Conservation (phyloP, 2,888 invertebrate genomes). For the Drosophila tanythrix region DNA sequence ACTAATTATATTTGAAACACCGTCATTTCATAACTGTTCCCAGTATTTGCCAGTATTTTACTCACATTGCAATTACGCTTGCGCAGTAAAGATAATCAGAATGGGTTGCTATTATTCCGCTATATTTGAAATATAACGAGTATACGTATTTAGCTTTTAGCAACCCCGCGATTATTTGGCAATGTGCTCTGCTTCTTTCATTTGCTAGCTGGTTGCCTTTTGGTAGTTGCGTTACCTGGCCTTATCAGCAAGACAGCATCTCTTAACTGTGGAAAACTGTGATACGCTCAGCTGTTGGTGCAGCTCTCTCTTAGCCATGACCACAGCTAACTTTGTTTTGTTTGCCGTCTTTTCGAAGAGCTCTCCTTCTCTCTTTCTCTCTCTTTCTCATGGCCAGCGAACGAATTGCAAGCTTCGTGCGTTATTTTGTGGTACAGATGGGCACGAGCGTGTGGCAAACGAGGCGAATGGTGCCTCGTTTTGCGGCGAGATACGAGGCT, state of each 20-base stretch:
- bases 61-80: conserved; percentile 38
- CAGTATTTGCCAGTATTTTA: conserved; percentile 47
- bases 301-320: conserved; percentile 45
- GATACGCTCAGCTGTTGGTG: conserved; percentile 51
- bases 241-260: conserved; percentile 25
- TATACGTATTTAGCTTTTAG: neutral
- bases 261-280: conserved; percentile 37
- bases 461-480: conserved; percentile 43
- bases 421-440: conserved; percentile 26
- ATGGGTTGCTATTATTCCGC: neutral
- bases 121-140: neutral
- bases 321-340: conserved; percentile 48
- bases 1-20: neutral
- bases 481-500: conserved; percentile 46
- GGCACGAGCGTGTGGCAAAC: conserved; percentile 23
- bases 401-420: conserved; percentile 35
- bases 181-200: neutral
- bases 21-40: conserved; percentile 14
- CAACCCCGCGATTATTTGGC: neutral
- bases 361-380: neutral
- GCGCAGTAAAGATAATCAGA: conserved; percentile 46
- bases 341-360: conserved; percentile 12
- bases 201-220: neutral
- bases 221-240: neutral
- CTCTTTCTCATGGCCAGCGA: conserved; percentile 17